Evolutionary conservation across 2,797 vertebrate species (phyloP).

Genomic region (Lithobates sylvaticus): DNA sequence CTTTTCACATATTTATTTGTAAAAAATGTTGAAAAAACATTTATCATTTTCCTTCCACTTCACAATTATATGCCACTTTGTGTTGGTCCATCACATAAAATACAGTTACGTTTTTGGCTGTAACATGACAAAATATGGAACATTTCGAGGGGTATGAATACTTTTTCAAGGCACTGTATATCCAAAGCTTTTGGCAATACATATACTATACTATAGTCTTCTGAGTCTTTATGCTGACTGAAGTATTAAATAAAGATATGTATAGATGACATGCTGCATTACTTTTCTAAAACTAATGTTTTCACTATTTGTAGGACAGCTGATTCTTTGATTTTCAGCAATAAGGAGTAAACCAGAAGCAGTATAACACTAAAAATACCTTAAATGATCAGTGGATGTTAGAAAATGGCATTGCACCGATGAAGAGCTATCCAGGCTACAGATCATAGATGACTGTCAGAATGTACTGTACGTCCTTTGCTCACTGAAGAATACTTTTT

Average conservation of each 20-base stretch:
- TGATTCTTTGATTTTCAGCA: conserved; percentile 21
- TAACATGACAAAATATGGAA: too few relatives aligned
- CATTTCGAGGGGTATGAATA: too few relatives aligned
- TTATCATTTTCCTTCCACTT: too few relatives aligned
- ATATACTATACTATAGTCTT: too few relatives aligned
- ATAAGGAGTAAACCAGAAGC: background rate
- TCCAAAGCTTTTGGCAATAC: too few relatives aligned
- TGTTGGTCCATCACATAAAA: too few relatives aligned
- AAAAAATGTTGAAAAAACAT: too few relatives aligned
- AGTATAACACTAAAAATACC: background rate
- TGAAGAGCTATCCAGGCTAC: background rate
- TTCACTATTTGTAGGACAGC: conserved; percentile 6
- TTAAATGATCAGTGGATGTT: background rate
- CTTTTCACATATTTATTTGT: too few relatives aligned
- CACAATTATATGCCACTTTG: too few relatives aligned
- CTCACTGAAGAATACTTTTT: background rate
- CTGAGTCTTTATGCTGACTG: background rate
- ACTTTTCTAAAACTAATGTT: background rate
- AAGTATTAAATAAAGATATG: background rate
- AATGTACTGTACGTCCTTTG: conserved; percentile 74
- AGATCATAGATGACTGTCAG: background rate
- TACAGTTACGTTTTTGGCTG: too few relatives aligned
- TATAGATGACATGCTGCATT: background rate
- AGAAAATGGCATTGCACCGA: background rate
- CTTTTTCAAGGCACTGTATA: too few relatives aligned